Evolutionary conservation across 2,797 vertebrate genomes (phyloP).

Genomic region (Siniperca undulata): DNA sequence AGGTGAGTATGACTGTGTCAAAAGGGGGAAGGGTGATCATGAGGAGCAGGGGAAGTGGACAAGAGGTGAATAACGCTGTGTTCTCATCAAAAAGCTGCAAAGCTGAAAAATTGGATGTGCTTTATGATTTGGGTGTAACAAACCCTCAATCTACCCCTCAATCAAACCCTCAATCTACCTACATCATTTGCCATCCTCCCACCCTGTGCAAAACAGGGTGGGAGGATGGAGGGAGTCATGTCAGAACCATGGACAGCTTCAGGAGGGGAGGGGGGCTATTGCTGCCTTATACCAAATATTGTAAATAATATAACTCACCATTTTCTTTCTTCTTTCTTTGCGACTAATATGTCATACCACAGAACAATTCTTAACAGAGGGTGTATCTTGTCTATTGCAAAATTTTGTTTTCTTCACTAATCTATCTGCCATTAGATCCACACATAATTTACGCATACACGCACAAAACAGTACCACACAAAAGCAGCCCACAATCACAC

Average conservation of each 20-base stretch:
- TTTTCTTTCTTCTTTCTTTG: neutral
- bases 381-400: neutral
- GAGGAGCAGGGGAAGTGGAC: neutral
- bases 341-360: neutral
- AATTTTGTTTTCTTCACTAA: neutral
- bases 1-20: neutral
- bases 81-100: constrained; percentile 5
- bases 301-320: neutral
- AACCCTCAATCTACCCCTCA: too few relatives aligned
- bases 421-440: neutral
- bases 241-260: constrained; percentile 8
- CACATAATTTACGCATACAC: neutral
- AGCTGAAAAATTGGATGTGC: neutral
- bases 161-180: too few relatives aligned
- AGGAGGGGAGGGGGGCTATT: neutral
- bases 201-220: too few relatives aligned
- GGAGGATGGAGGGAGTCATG: neutral
- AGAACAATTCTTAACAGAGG: neutral
- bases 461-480: too few relatives aligned
- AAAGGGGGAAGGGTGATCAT: neutral
- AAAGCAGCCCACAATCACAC: too few relatives aligned
- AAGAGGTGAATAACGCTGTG: neutral
- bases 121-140: neutral
- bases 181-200: neutral
- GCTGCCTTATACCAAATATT: neutral